Percentiles rank a stretch among this genome's conserved stretches.
These are phyloP conservation scores for Brachylomia viminalis DNA, from an alignment of 2,888 invertebrate genomes.

Conservation along the genomic window DNA sequence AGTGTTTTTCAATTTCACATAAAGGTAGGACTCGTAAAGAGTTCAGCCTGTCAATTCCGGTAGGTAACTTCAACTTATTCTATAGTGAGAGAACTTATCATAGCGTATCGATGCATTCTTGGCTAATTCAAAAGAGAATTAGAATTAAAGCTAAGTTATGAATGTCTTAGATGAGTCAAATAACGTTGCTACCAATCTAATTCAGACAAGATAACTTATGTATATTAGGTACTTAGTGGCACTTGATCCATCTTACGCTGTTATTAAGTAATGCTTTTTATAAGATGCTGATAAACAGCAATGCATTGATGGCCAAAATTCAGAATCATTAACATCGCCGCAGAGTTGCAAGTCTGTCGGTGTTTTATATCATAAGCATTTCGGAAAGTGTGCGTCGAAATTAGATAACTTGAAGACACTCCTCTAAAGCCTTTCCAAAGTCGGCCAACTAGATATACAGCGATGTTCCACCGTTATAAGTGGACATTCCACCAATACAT, in stretches of 20 bases:
- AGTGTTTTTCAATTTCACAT: not conserved
- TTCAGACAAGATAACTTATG: not conserved
- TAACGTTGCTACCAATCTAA: not conserved
- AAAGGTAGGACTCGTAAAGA: not conserved
- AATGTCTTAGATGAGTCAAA: not conserved
- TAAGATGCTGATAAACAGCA: constrained; percentile 11
- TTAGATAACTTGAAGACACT: not conserved
- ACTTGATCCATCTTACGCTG: constrained; percentile 3
- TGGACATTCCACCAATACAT: constrained; percentile 10
- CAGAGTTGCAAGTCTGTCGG: not conserved
- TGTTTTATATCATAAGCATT: not conserved
- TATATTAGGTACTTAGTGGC: not conserved
- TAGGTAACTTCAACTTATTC: not conserved
- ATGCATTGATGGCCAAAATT: not conserved
- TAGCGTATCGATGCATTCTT: not conserved
- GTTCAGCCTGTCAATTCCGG: not conserved
- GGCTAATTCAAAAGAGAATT: not conserved
- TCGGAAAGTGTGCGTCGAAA: not conserved
- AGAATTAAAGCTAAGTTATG: not conserved
- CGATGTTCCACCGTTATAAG: not conserved
- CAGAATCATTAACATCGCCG: not conserved
- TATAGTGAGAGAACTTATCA: too few species aligned
- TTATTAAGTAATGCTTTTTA: not conserved
- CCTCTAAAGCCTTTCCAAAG: not conserved
- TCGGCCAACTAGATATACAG: not conserved